Conservation (phyloP, 2,797 vertebrate species). For the Centroberyx gerrardi region DNA sequence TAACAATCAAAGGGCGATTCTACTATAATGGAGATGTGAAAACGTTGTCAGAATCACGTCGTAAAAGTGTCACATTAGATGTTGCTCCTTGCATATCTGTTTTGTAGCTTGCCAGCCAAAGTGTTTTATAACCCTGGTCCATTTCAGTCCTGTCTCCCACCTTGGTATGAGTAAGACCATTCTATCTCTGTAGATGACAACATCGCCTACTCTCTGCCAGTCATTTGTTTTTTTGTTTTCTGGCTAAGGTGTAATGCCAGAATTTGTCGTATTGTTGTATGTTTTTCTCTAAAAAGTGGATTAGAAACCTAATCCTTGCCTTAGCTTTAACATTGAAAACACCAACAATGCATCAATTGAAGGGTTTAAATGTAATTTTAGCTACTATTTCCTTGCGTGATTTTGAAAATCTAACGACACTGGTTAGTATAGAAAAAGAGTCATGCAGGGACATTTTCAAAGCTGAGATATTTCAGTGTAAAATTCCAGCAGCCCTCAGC, state of each 20-base stretch:
- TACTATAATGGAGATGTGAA: constrained; percentile 16
- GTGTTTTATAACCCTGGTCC: constrained; percentile 22
- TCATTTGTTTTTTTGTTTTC: not conserved
- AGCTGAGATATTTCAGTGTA: too few relatives aligned
- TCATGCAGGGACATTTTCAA: too few relatives aligned
- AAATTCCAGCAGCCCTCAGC: too few relatives aligned
- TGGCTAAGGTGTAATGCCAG: not conserved
- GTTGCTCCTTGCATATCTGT: constrained; percentile 8
- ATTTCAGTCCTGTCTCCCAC: constrained; percentile 12
- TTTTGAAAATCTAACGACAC: too few relatives aligned
- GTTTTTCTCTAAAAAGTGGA: not conserved
- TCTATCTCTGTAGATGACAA: not conserved
- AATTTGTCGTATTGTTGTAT: not conserved
- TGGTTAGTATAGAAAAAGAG: too few relatives aligned
- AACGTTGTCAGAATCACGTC: constrained; percentile 9
- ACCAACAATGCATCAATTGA: too few relatives aligned
- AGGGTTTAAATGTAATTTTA: too few relatives aligned
- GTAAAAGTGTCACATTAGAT: constrained; percentile 17
- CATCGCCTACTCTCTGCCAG: not conserved
- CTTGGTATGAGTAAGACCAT: not conserved
- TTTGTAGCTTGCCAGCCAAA: constrained; percentile 18
- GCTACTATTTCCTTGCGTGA: too few relatives aligned
- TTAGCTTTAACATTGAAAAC: not conserved
- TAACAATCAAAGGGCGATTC: constrained; percentile 51
- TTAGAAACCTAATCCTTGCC: not conserved